Evolutionary conservation across 2,888 invertebrate genomes (phyloP), one percentile per base, ranked within the genome.

Genomic region (Cheilosia scutellata): DNA sequence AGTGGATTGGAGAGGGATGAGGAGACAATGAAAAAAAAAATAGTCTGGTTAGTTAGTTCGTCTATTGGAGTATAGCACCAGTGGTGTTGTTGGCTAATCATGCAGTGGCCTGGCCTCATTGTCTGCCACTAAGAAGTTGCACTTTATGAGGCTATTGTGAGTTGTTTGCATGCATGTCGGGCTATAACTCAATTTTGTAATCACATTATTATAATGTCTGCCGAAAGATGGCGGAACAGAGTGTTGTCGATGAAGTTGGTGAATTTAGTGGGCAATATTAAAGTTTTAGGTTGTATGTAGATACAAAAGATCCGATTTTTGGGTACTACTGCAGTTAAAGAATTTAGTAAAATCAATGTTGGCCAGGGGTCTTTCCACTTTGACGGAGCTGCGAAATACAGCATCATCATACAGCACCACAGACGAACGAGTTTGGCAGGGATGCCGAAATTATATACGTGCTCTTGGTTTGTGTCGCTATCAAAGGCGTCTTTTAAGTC

Each of bases 81-180:
- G 37, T 37, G 11, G 16, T 16, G 37, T 33, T 27, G 49, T 40
- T 29, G 74, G 74, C 55, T 74, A 74, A 74, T 74, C 74, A 74
- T 65, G 53, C 55, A 16, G 55, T 55, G 44, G 63, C 55, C 55
- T 55, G 63, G 55, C 44, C 74, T 57, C 74, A 57, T 74, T 74
- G 74, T 63, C 44, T 65, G 37, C 55, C 27, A 44, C 44, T 16
- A 63, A 63, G 53, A 65, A 65, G 55, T 65, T 74, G 16, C 63
- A 37, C 63, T 65, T 57, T 74, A 65, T 47, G 63, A 63, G 47
- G 74, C 55, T 55, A 55, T 55, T 55, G 74, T 47, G 74, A 55
- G 74, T 44, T 62, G 62, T 51, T 53, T 53, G 44, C 11, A 11
- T 37, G 47, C 55, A 65, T 55, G 63, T 44, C 31, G 29, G 55